Evolutionary conservation across 2,888 invertebrate genomes (phyloP).

Genomic region (Phaonia tiefii): DNA sequence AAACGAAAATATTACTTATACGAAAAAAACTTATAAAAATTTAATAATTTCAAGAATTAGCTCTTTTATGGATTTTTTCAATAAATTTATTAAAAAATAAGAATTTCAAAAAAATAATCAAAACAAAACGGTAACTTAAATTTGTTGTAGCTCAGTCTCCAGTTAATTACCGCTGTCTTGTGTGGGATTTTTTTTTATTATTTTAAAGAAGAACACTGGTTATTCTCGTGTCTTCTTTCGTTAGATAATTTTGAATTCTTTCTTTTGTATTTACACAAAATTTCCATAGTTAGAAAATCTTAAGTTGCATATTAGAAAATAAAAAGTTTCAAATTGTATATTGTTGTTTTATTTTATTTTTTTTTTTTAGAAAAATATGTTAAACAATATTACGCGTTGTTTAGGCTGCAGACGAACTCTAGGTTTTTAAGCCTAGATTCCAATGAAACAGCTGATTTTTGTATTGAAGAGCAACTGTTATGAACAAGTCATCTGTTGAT

Average conservation of each 20-base stretch:
- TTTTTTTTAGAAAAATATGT: no score
- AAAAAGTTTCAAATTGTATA: not conserved
- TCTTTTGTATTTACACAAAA: constrained; percentile 18
- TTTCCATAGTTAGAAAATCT: constrained; percentile 4
- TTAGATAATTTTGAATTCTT: constrained; percentile 60
- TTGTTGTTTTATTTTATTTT: not conserved
- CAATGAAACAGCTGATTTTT: no score
- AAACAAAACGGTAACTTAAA: constrained; percentile 78
- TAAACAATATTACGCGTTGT: not conserved
- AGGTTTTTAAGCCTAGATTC: no score
- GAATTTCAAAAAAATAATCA: constrained; percentile 51
- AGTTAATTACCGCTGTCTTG: constrained; percentile 77
- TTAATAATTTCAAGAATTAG: constrained; percentile 36
- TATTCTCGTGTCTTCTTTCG: constrained; percentile 68
- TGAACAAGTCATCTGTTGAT: no score
- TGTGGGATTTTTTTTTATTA: constrained; percentile 60
- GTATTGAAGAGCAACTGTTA: no score
- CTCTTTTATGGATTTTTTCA: constrained; percentile 7
- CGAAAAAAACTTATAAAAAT: constrained; percentile 27
- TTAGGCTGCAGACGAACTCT: no score
- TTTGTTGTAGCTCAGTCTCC: constrained; percentile 81
- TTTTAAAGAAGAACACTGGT: no score
- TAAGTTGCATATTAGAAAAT: constrained; percentile 37
- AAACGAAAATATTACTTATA: constrained; percentile 9
- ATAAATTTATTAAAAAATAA: constrained; percentile 34